Evolutionary conservation across 1,140 invertebrate genomes (phyloP), one percentile per base, ranked within the genome.

Genomic region (Aethina tumida): DNA sequence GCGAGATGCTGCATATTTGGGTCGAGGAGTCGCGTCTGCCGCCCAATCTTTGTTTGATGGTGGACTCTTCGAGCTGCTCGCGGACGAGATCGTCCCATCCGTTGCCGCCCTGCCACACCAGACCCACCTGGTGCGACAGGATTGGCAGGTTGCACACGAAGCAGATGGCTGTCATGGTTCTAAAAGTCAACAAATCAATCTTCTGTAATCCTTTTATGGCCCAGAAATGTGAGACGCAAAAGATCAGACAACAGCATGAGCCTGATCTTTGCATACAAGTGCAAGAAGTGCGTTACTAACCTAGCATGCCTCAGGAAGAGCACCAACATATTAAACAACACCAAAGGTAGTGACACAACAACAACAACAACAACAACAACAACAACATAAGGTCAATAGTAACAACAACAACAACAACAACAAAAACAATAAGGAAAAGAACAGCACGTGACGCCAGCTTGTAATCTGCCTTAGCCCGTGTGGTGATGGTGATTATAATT

Each of bases 91-190:
- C 87, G 74, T 92, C 87, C 81, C 86, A 89, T 45, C 88, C 86
- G 62, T 91, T 93, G 51, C 85, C 86, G 24, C 87, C 87, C 56
- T 88, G 83, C 86, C 88, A 93, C 56, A 90, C 79, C 60, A 93
- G 63, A 6, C 86, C 87, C 57, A 92, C 88, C 73, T 93, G 89
- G 67, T 93, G 87, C 41, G 84, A 89, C 53, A 92, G 72, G 59
- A 93, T 93, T 44, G 89, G 89, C 53, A 93, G 73, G 66, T 93
- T 91, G 79, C 90, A 94, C 45, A 93, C 86, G 69, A 93, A 94
- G 68, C 89, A 94, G 65, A 93, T 83, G 58, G 86, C 80, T 54
- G 86, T 87, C 84, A 90, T 88, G 55, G 82, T 88, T 75, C 86
- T 90, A 74, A 22, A 57, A 57, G 16, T 52, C 39, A 47, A 49